A percentile compares a stretch with the other conserved stretches of the same genome.
These are phyloP conservation scores for Brachyhypopomus gauderio DNA, from an alignment of 2,113 vertebrate genomes.

Conservation along the genomic window DNA sequence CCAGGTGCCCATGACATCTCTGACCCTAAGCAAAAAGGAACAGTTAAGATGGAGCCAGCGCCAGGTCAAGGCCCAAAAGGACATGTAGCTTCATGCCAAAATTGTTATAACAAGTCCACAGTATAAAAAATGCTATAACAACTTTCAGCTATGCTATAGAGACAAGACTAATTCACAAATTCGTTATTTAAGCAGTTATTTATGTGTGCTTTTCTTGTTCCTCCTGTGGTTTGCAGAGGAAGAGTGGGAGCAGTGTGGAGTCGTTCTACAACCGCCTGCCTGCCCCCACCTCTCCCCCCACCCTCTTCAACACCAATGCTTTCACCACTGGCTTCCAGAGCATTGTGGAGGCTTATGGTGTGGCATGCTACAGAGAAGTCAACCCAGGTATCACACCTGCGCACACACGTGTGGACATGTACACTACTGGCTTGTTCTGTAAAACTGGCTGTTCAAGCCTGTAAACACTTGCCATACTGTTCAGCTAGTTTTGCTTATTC, in stretches of 20 bases:
- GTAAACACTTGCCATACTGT: not conserved
- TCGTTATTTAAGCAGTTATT: not conserved
- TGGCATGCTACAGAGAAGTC: slow-evolving; percentile 90
- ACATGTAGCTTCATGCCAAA: too few species aligned
- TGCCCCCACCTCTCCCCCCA: slow-evolving; percentile 79
- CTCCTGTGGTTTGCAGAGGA: slow-evolving; percentile 58
- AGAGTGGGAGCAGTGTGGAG: slow-evolving; percentile 83
- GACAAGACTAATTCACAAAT: too few species aligned
- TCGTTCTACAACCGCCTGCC: slow-evolving; percentile 88
- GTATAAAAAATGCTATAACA: too few species aligned
- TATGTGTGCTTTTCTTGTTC: not conserved
- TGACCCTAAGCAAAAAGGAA: too few species aligned
- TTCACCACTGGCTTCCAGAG: slow-evolving; percentile 91
- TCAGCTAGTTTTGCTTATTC: too few species aligned
- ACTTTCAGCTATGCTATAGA: too few species aligned
- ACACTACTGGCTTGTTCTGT: not conserved
- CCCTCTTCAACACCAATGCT: slow-evolving; percentile 88
- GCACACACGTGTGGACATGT: not conserved
- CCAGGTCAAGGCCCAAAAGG: too few species aligned
- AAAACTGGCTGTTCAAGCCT: not conserved
- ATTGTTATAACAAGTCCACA: too few species aligned
- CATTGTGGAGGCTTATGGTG: slow-evolving; percentile 91
- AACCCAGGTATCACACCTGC: slow-evolving; percentile 80
- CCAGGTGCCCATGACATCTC: too few species aligned
- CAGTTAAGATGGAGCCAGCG: too few species aligned